Evolutionary conservation across 1,140 invertebrate species (phyloP), one percentile per base, ranked within the genome.

Genomic region (Drosophila prosaltans): DNA sequence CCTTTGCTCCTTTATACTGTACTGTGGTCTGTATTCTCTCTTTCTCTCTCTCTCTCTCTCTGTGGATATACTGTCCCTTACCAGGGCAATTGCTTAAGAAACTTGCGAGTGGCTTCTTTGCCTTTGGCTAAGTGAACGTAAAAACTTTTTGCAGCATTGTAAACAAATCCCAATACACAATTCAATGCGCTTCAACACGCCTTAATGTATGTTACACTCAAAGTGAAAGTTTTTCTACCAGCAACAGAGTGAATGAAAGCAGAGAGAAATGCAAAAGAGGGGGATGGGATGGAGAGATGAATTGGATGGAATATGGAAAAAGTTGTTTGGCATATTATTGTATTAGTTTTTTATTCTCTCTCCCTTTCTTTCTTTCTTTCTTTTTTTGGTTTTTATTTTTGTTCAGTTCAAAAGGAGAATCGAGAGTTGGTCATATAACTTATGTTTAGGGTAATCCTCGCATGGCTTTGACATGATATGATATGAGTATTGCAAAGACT

Each of bases 131-230:
- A 88, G 80, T 84, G 84, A 88, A 88, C 84, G 83, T 88, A 80
- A 88, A 86, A 88, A 88, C 80, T 89, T 88, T 78, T 73, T 88
- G 68, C 83, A 88, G 84, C 83, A 89, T 88, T 88, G 83, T 88
- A 88, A 88, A 88, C 83, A 88, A 89, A 89, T 88, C 83, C 84
- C 83, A 88, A 86, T 89, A 86, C 83, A 86, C 83, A 86, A 86
- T 88, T 89, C 83, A 88, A 88, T 88, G 83, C 83, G 83, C 83
- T 88, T 88, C 83, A 88, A 88, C 83, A 88, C 83, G 83, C 83
- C 78, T 74, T 88, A 88, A 88, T 88, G 84, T 83, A 88, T 88
- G 83, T 84, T 80, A 43, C 64, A 67, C 69, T 51, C 45, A 51
- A 70, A 78, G 70, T 48, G 71, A 73, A 77, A 73, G 74, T 73